phyloP scores from a whole-genome alignment of 1,140 invertebrate species.

The Drosophila baimaii region DNA sequence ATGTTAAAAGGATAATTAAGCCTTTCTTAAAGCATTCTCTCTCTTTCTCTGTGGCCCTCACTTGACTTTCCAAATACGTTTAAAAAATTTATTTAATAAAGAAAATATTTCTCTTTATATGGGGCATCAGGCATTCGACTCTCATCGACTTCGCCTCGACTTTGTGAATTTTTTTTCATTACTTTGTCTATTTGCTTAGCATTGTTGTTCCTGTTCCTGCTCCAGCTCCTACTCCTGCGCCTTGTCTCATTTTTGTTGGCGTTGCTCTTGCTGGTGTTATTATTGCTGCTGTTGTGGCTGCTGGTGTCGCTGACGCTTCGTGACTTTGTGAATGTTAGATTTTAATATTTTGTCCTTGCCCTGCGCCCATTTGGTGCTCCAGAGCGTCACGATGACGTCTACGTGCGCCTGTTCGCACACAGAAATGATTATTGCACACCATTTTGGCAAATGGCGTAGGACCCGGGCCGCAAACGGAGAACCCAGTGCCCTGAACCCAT shows the following conservation, averaged over 20 bases:
- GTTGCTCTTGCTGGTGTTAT: constrained; percentile 50
- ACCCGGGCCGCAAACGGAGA: background rate
- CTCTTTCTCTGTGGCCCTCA: too few relatives aligned
- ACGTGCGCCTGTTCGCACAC: constrained; percentile 68
- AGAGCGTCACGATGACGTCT: constrained; percentile 69
- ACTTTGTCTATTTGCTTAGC: constrained; percentile 74
- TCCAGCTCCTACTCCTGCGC: background rate
- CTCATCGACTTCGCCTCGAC: background rate
- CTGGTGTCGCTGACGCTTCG: constrained; percentile 56
- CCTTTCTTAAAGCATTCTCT: too few relatives aligned
- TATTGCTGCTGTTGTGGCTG: constrained; percentile 49
- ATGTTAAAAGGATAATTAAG: too few relatives aligned
- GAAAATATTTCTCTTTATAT: background rate
- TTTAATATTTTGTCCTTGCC: constrained; percentile 72
- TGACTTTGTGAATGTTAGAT: constrained; percentile 69
- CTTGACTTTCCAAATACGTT: too few relatives aligned
- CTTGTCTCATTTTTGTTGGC: constrained; percentile 25
- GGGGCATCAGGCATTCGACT: constrained; percentile 24
- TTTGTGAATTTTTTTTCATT: constrained; percentile 62
- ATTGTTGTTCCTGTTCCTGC: constrained; percentile 57
- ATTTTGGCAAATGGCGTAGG: constrained; percentile 60
- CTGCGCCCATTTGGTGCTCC: constrained; percentile 31
- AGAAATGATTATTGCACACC: constrained; percentile 77
- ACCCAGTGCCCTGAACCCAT: constrained; percentile 34
- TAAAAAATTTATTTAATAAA: too few relatives aligned